Base-by-base conservation (phyloP, 2,113 vertebrate genomes). In the Taxidea taxus region DNA sequence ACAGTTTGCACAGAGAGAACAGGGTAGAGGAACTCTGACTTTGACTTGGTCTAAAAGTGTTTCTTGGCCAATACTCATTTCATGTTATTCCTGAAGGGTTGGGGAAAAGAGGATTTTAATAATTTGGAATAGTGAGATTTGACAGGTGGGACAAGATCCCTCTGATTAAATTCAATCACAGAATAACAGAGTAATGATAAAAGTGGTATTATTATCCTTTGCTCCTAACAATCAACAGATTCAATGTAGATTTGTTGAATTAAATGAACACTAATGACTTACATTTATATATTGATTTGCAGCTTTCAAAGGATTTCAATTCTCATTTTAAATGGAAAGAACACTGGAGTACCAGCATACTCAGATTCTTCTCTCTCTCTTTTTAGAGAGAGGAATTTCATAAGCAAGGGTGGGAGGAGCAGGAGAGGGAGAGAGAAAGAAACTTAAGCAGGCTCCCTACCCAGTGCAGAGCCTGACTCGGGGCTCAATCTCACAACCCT, bases 271-370 rank as follows among this genome's bases (percentile, higher is more conserved):
- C 42, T 91, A 81, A 92, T 6, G 1, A 66, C 0, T 94, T 83
- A 90, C n/a, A 93, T 94, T 97, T 92, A 89, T 95, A 91, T 87
- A 93, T 84, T 68, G 64, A 96, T 95, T 93, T 97, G 31, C 29
- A 87, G 51, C 91, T 97, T 97, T 94, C 82, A 83, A 82, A 94
- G 66, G 60, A 87, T 87, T 88, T 86, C 66, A 84, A 94, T 96
- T 96, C 86, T 94, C 58, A 82, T 34, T 95, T 94, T 91, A 89
- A 92, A 87, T 56, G 16, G 83, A 78, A 90, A 96, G 91, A 91
- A 58, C 16, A 10, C 7, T 44, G 64, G 80, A 77, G 2, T 39
- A 42, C 37, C 15, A 78, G 72, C 42, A 78, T 11, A 74, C 18
- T 49, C 31, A n/a, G 3, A 87, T 87, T 44, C 44, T 21, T 90